These are phyloP conservation scores for Oikopleura vanhoeffeni DNA, from an alignment of 23 tunicate species.

Conservation along the genomic window DNA sequence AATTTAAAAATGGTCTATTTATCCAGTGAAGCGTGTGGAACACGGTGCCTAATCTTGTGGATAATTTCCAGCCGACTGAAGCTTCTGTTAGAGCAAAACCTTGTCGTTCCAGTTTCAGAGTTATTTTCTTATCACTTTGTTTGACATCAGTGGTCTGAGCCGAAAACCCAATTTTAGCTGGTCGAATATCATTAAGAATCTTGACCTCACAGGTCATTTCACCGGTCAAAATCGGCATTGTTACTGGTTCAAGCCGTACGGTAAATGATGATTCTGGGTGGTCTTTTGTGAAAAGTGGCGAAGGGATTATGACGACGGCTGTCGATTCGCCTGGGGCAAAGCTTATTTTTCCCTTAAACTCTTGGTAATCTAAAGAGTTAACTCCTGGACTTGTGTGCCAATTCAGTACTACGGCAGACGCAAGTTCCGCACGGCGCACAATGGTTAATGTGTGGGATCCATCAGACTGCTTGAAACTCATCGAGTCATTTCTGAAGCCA, in stretches of 20 bases:
- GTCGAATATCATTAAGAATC: not conserved
- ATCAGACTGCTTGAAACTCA: not conserved
- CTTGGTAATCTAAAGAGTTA: not conserved
- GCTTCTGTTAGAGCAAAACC: not conserved
- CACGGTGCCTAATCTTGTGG: not conserved
- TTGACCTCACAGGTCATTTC: not conserved
- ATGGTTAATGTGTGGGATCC: not conserved
- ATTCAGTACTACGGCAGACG: not conserved
- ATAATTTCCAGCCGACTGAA: not conserved
- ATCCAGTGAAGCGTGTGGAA: no score
- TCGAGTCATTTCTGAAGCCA: not conserved
- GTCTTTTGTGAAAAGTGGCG: not conserved
- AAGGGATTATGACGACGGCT: not conserved
- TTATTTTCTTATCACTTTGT: not conserved
- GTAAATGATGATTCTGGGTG: not conserved
- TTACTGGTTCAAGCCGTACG: not conserved
- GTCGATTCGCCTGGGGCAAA: not conserved
- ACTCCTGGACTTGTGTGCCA: not conserved
- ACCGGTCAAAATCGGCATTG: not conserved
- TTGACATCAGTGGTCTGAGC: not conserved
- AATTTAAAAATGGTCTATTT: no score
- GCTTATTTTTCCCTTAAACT: not conserved
- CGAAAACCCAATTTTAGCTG: not conserved
- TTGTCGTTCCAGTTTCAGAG: not conserved
- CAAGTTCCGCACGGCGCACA: not conserved